These are phyloP conservation scores for Coecobrya sp. DNA, from an alignment of 2,888 invertebrate genomes.

Conservation along the genomic window DNA sequence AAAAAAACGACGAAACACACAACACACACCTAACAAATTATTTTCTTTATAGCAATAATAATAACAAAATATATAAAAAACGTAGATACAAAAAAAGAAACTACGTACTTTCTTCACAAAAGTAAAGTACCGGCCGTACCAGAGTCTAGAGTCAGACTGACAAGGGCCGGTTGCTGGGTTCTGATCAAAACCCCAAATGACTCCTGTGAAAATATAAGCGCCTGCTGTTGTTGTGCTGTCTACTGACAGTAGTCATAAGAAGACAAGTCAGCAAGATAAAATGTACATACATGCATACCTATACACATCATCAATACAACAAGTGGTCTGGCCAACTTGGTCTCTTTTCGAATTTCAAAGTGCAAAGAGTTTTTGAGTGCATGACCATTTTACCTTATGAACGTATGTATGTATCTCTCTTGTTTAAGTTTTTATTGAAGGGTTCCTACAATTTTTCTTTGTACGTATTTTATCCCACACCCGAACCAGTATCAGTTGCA, in stretches of 20 bases:
- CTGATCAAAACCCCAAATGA: constrained; percentile 65
- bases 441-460: neutral
- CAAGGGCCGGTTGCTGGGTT: constrained; percentile 73
- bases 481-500: constrained; percentile 65
- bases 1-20: neutral
- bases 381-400: neutral
- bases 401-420: neutral
- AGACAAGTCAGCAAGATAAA: neutral
- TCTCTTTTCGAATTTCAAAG: neutral
- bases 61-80: neutral
- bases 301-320: constrained; percentile 5
- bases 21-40: constrained; percentile 9
- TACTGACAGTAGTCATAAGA: neutral
- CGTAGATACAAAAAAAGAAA: constrained; percentile 30
- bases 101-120: constrained; percentile 19
- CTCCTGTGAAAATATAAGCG: neutral
- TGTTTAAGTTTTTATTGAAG: neutral
- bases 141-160: constrained; percentile 79
- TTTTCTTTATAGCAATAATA: constrained; percentile 1
- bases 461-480: constrained; percentile 38
- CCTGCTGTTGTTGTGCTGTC: neutral
- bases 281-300: neutral
- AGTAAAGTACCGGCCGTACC: constrained; percentile 72
- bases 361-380: too few species aligned
- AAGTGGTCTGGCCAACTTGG: constrained; percentile 24